Conservation (phyloP, 2,888 invertebrate species). For the Tetranychus truncatus region DNA sequence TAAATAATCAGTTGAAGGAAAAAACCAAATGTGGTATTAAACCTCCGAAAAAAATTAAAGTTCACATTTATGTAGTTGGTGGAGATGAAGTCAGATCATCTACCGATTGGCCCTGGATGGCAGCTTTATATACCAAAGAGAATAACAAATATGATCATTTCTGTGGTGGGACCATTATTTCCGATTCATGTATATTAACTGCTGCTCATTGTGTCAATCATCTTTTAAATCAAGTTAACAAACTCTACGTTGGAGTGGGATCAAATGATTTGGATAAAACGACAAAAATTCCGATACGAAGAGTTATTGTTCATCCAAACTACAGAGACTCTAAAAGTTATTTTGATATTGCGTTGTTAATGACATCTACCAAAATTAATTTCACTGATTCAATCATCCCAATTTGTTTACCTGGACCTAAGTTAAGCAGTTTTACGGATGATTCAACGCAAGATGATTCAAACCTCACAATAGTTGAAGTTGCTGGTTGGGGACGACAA, state of each 20-base stretch:
- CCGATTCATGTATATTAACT: conserved; percentile 4
- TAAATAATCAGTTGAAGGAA: neutral
- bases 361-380: neutral
- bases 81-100: neutral
- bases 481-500: neutral
- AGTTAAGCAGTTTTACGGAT: neutral
- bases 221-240: no score
- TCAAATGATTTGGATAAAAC: neutral
- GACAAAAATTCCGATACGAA: neutral
- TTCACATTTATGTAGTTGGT: neutral
- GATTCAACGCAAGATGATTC: neutral
- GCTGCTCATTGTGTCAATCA: conserved; percentile 15
- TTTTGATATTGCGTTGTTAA: conserved; percentile 13
- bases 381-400: neutral
- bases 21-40: neutral
- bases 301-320: conserved; percentile 3
- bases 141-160: neutral
- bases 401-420: neutral
- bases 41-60: neutral
- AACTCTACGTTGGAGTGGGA: neutral
- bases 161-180: conserved; percentile 14
- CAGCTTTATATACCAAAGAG: neutral
- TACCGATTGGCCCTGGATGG: neutral
- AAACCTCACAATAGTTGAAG: neutral
- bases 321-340: conserved; percentile 7